Evolutionary conservation across 23 tunicate species (phyloP).

Genomic region (Trididemnum miniatum): DNA sequence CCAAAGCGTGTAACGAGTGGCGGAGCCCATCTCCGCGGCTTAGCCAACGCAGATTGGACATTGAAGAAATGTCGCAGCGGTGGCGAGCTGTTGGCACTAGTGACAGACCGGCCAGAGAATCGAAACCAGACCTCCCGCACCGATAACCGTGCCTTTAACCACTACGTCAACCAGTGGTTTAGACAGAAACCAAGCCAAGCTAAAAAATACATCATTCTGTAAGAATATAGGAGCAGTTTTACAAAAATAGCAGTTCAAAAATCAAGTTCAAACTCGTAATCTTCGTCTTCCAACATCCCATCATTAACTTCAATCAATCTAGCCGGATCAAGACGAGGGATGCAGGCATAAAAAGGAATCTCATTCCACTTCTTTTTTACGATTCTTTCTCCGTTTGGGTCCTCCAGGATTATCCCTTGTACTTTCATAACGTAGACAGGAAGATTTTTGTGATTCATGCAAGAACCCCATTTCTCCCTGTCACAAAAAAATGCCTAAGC

Average conservation of each 20-base stretch:
- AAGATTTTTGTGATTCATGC: constrained; percentile 31
- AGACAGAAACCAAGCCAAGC: no score
- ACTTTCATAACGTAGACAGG: constrained; percentile 30
- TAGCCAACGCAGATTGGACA: not conserved
- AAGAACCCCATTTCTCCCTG: constrained; percentile 32
- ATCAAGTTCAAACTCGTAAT: not conserved
- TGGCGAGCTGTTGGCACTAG: not conserved
- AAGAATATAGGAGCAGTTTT: no score
- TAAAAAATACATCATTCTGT: no score
- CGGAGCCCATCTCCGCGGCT: not conserved
- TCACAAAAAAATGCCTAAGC: not conserved
- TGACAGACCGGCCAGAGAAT: not conserved
- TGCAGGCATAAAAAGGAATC: constrained; percentile 17
- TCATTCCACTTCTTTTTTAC: constrained; percentile 30
- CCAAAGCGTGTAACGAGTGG: not conserved
- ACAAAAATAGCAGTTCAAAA: no score
- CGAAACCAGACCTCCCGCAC: not conserved
- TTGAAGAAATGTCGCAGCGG: not conserved
- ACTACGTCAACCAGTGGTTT: no score
- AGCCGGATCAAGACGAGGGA: not conserved
- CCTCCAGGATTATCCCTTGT: not conserved
- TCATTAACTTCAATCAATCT: not conserved
- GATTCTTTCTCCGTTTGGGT: not conserved
- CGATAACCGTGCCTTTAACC: no score
- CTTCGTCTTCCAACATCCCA: not conserved